Evolutionary conservation across 2,113 vertebrate species (phyloP).

Genomic region (Eolophus roseicapilla): DNA sequence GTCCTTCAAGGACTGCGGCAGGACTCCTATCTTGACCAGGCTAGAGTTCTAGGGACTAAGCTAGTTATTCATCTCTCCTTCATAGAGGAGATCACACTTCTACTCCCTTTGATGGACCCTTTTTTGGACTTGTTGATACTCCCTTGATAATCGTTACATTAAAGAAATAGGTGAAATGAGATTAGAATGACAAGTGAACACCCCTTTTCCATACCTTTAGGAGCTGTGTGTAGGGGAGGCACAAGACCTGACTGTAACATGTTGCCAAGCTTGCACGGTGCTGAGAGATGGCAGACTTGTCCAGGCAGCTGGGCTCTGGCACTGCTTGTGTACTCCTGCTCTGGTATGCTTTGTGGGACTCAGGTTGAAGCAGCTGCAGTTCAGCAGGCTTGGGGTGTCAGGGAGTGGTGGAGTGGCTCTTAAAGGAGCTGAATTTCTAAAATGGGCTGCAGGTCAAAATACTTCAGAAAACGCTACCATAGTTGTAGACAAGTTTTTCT

Average conservation of each 20-base stretch:
- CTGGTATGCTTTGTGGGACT: slow-evolving; percentile 10
- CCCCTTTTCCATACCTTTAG: background rate
- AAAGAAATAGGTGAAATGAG: background rate
- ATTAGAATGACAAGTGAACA: background rate
- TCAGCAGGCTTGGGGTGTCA: background rate
- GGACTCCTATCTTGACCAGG: background rate
- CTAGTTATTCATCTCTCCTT: background rate
- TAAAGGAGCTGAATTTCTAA: background rate
- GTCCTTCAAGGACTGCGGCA: background rate
- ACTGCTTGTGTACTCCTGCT: background rate
- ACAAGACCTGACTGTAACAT: background rate
- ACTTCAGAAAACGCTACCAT: background rate
- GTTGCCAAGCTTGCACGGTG: background rate
- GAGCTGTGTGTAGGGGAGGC: background rate
- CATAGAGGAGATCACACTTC: background rate
- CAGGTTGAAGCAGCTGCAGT: background rate
- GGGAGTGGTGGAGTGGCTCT: background rate
- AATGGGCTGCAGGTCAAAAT: background rate
- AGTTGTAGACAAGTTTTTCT: background rate
- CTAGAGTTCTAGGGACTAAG: background rate
- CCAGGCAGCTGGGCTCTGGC: slow-evolving; percentile 18
- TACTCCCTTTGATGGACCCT: background rate
- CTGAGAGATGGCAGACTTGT: slow-evolving; percentile 9
- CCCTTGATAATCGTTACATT: background rate
- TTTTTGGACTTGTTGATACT: background rate